Base-by-base conservation (phyloP, 2,888 invertebrate species). In the Hydropsyche betteni region DNA sequence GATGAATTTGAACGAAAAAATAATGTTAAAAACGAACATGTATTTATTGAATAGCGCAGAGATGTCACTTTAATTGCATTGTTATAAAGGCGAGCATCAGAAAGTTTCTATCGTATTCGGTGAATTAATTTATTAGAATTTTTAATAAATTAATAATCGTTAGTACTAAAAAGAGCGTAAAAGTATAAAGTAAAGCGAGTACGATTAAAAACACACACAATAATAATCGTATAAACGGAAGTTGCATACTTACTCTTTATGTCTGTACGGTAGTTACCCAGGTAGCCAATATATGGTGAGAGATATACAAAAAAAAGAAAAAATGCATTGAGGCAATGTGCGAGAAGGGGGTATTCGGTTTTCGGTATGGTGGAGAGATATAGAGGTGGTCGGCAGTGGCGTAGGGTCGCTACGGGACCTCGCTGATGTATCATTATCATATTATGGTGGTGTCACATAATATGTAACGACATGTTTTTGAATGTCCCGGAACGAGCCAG, bases 231-330 rank as follows among this genome's bases (percentile, higher is more conserved):
- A 64, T 34, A 34, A 87, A 87, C 88, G 88, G 10, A 44, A 44
- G 44, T 86, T 85, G 85, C 87, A 88, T 91, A 91, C 91, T 91
- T 90, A 91, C 91, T 90, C 89, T 89, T 89, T 84, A 88, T 85
- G 84, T 88, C 90, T 90, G 90, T 88, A 87, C 86, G 86, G 87
- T 86, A 75, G 83, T 90, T 88, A 90, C 90, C 86, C 89, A 88
- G 90, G 89, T 86, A 89, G 89, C 89, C 90, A 90, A 90, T 88
- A 89, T 90, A 90, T 90, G 89, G 88, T 89, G 87, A 89, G 89
- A 84, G 86, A 84, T 87, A 88, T 87, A 88, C 88, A 88, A 81
- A 81, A 87, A 87, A 71, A 87, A 86, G 87, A 86, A 88, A 88
- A 88, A 87, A 78, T 87, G 88, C 88, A 88, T 88, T 88, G 88